These are phyloP conservation scores for Brenthis hecate DNA, from an alignment of 2,888 invertebrate species.

Conservation along the genomic window DNA sequence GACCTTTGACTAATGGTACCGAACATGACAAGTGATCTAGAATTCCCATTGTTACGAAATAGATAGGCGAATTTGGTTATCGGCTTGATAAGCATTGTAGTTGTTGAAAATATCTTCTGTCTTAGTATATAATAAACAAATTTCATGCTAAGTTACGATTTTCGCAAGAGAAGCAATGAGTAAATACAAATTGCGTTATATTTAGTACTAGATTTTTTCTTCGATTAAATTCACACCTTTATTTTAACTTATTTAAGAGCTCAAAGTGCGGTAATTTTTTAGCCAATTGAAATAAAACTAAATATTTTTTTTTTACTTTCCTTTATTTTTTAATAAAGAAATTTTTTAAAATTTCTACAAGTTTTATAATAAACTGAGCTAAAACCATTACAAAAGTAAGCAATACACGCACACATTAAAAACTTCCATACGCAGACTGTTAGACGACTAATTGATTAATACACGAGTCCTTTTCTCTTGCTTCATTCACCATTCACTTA, in stretches of 20 bases:
- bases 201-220: too few species aligned
- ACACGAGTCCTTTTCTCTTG: slow-evolving; percentile 18
- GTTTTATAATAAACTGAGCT: too few species aligned
- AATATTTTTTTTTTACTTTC: too few species aligned
- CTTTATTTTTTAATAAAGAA: too few species aligned
- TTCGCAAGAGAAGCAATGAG: neutral
- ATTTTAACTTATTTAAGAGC: too few species aligned
- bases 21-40: slow-evolving; percentile 37
- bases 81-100: slow-evolving; percentile 12
- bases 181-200: too few species aligned
- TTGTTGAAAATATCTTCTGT: slow-evolving; percentile 4
- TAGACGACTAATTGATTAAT: slow-evolving; percentile 11
- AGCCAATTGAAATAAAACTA: too few species aligned
- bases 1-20: slow-evolving; percentile 37
- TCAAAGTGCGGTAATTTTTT: too few species aligned
- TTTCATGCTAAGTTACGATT: neutral
- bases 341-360: too few species aligned
- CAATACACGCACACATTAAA: neutral
- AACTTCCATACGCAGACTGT: slow-evolving; percentile 7
- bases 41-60: slow-evolving; percentile 35
- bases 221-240: too few species aligned
- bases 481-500: slow-evolving; percentile 27
- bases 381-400: neutral
- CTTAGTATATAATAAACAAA: slow-evolving; percentile 9
- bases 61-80: slow-evolving; percentile 30